Base-by-base conservation (phyloP, 2,113 vertebrate species). In the Mustela lutreola region DNA sequence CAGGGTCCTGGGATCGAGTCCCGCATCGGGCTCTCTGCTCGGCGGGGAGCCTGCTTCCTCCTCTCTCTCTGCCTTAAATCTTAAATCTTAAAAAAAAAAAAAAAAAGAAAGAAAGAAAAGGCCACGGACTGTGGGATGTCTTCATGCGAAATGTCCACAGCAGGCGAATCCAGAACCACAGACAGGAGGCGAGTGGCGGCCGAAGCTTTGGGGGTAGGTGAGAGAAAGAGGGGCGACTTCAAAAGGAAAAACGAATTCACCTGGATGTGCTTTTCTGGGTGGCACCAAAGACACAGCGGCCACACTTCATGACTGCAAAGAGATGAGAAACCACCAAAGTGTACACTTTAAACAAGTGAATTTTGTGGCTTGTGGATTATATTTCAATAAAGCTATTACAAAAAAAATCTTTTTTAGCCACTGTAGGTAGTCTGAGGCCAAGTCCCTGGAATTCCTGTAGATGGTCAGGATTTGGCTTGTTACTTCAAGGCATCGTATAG, bases 161-260 rank as follows among this genome's bases (percentile, higher is more conserved):
- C 0, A 67, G 31, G 11, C 45, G 45, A 58, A 31, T 48, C 36
- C 5, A 19, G 0, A 81, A 22, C 21, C 56, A 86, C 4, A 60
- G 7, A 24, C 82, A 70, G 39, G 36, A 67, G 67, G 28, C 58
- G 48, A n/a, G n/a, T 14, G 39, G 18, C 56, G 39, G 28, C 48
- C 4, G 26, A 94, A 53, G 76, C 60, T 31, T 21, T 31, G n/a
- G 67, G 50, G 28, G 16, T 11, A 36, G 65, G 14, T 31, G 12
- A 33, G 31, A 15, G 12, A 33, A 2, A 1, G 14, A 14, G 14
- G 28, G 14, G 26, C 26, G n/a, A 36, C 1, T 4, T 18, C 9
- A 9, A 88, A 45, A 48, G 39, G 48, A 67, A 65, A 31, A 1
- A 67, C 31, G 7, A n/a, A 53, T 53, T 15, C 45, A 11, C 31